Base-by-base conservation (phyloP, 2,888 invertebrate genomes). In the Catonia carolina region DNA sequence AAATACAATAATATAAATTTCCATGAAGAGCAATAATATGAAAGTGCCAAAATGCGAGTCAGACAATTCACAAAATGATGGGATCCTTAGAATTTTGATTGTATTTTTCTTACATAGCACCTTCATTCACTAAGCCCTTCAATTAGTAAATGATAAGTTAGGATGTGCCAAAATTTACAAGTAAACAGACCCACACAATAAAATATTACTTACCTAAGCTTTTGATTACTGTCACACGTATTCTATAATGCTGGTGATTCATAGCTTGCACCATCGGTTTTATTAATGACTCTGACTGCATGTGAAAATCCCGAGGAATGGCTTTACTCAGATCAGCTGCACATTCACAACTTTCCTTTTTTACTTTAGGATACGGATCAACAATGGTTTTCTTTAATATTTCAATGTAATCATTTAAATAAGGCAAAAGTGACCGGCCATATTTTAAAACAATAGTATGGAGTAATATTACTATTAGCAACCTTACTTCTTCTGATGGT, bases 311-410 rank as follows among this genome's bases (percentile, higher is more conserved):
- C 58, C 76, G 74, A 1, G 85, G 82, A 6, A 85, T 67, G 2
- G 79, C 74, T 58, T 75, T 77, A 0, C 88, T 81, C 39, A 92
- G 66, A 51, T 78, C 70, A 1, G 83, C 79, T 41, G 89, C 80
- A 65, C 86, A 84, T 58, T 77, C 75, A 70, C 90, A 91, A 39
- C 86, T 85, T 65, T 83, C 82, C 65, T 85, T 81, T 71, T 89
- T 90, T 0, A 94, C 85, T 64, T 85, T 82, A 2, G 91, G 86
- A 73, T 80, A 91, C 22, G 84, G 82, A 73, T 95, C 94, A 0
- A 79, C 75, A 1, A 88, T 77, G 0, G 85, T 84, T 68, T 84
- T 84, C 27, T 78, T 75, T 23, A 93, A 72, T 67, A 94, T 86
- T 63, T 75, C 79, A 0, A 87, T 77, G 39, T 86, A 77, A 67